phyloP scores from a whole-genome alignment of 1,140 invertebrate species.

The Euura lappo region DNA sequence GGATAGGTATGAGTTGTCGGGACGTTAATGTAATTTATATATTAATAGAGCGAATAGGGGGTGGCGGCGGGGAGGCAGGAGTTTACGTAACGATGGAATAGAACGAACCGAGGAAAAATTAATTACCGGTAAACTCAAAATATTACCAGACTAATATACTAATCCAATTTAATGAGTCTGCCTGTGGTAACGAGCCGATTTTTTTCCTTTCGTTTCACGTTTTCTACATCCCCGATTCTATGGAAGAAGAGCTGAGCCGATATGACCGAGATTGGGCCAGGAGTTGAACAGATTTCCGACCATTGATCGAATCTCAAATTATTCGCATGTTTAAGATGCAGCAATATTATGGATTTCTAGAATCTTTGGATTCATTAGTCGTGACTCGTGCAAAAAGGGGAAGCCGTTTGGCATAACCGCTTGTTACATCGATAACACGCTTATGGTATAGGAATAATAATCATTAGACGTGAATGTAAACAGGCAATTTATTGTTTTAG shows the following conservation, averaged over 20 bases:
- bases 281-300: no score
- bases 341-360: no score
- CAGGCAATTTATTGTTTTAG: no score
- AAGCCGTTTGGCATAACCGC: no score
- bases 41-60: neutral
- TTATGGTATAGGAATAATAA: no score
- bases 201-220: neutral
- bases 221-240: neutral
- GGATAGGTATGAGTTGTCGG: neutral
- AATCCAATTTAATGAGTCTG: neutral
- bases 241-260: no score
- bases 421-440: no score
- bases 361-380: no score
- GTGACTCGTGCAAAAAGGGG: no score
- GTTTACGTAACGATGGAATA: neutral
- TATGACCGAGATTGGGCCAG: neutral
- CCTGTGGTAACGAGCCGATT: neutral
- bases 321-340: no score
- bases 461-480: no score
- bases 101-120: conserved; percentile 2
- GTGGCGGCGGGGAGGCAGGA: neutral
- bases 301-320: no score
- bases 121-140: neutral
- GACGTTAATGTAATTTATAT: conserved; percentile 7
- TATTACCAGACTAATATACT: neutral